A percentile compares a stretch with the other conserved stretches of the same genome.
Conservation (phyloP, 2,797 vertebrate genomes). For the Artibeus jamaicensis region DNA sequence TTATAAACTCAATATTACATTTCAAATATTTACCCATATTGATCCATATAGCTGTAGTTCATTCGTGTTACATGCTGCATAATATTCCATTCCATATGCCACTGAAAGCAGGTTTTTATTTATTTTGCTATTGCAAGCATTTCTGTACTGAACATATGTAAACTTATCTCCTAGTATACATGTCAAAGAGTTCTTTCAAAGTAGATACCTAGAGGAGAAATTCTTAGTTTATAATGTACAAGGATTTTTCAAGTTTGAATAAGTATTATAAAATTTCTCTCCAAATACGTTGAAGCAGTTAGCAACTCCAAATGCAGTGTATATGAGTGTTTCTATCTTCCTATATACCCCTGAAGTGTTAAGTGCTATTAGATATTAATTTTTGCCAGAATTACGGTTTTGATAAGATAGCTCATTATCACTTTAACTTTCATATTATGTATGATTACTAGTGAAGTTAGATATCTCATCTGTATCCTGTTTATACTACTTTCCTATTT, state of each 20-base stretch:
- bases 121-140: constrained; percentile 7
- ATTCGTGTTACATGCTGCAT: neutral
- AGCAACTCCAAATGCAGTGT: neutral
- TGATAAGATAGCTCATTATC: neutral
- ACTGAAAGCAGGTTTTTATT: neutral
- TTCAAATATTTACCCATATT: neutral
- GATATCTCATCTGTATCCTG: neutral
- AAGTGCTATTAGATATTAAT: neutral
- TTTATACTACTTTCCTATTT: constrained; percentile 4
- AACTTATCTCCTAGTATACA: neutral
- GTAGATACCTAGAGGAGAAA: neutral
- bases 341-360: neutral
- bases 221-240: neutral
- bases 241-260: neutral
- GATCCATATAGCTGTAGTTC: neutral
- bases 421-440: neutral
- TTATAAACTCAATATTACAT: neutral
- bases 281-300: neutral
- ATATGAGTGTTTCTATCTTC: neutral
- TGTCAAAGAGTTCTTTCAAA: neutral
- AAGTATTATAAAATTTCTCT: neutral
- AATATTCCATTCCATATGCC: neutral
- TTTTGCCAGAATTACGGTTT: neutral
- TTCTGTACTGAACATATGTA: neutral
- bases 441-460: neutral